Evolutionary conservation across 2,888 invertebrate species (phyloP), one percentile per base, ranked within the genome.

Genomic region (Caradrina kadenii): DNA sequence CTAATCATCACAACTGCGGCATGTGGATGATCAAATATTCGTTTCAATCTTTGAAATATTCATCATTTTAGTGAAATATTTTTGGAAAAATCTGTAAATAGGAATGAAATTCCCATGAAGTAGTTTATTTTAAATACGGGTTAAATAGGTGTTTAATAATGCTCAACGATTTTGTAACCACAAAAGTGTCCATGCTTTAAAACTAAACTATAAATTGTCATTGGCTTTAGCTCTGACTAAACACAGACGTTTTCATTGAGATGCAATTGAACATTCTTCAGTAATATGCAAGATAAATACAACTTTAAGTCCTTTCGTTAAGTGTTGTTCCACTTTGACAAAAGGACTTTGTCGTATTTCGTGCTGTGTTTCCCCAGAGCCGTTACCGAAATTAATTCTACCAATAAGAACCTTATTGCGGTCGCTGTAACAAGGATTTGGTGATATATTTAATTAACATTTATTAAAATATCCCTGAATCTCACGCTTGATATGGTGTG

Each of bases 391-490:
- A 79, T 86, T 85, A 88, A 91, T 90, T 87, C 88, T 89, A 90
- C 90, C 84, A 81, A 73, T 80, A 87, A 88, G 88, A 89, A 90
- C 87, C 88, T 88, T 89, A 89, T 87, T 88, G 85, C 84, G 89
- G 88, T 88, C 83, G 88, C 89, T 89, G 79, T 88, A 90, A 90
- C 87, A 83, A 86, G 88, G 90, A 91, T 89, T 91, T 91, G 92
- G 92, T 92, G 89, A 89, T 88, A 87, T 85, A 85, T 82, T 83
- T 89, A 87, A 87, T 83, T 89, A 87, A 87, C 86, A 85, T 69
- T 78, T 68, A 76, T 74, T 81, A 84, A 77, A 84, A 83, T 85
- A 84, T 86, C 77, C 85, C 86, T 79, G 76, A 84, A 78, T 81
- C 76, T 77, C 73, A 81, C 76, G 83, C 81, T 84, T 83, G 70